Evolutionary conservation across 1,140 invertebrate genomes (phyloP).

Genomic region (Schlechtendalia chinensis): DNA sequence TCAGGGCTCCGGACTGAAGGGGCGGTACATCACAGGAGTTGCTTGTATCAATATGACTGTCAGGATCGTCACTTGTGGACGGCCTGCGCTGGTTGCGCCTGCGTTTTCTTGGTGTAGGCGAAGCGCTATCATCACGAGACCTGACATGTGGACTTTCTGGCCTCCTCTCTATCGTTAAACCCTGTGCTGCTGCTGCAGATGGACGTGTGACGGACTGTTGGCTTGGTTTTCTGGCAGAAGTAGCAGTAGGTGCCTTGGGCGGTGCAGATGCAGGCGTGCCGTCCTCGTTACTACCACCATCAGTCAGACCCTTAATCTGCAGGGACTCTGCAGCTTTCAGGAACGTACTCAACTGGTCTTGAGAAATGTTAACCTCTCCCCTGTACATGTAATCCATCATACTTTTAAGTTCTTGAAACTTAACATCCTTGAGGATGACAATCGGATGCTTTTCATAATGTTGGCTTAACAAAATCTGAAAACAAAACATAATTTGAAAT

Average conservation of each 20-base stretch:
- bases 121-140: conserved; percentile 54
- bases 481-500: conserved; percentile 56
- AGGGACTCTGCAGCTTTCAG: conserved; percentile 86
- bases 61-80: conserved; percentile 53
- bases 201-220: conserved; percentile 48
- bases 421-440: conserved; percentile 87
- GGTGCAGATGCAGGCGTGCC: conserved; percentile 25
- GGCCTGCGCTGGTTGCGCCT: conserved; percentile 53
- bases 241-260: conserved; percentile 39
- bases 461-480: conserved; percentile 76
- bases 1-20: conserved; percentile 51
- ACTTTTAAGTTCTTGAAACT: conserved; percentile 84
- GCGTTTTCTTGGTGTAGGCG: conserved; percentile 54
- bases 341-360: conserved; percentile 85
- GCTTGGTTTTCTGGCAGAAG: conserved; percentile 41
- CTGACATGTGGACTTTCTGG: conserved; percentile 51
- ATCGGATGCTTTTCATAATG: conserved; percentile 88
- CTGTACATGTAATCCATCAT: conserved; percentile 95
- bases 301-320: conserved; percentile 88
- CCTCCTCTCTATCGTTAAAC: conserved; percentile 49
- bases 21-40: conserved; percentile 54
- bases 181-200: conserved; percentile 46
- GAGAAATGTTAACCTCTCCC: conserved; percentile 91
- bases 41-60: conserved; percentile 52
- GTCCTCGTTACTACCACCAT: conserved; percentile 60